A percentile compares a stretch with the other conserved stretches of the same genome.
phyloP scores from a whole-genome alignment of 2,113 vertebrate species.

The Entomyzon cyanotis region DNA sequence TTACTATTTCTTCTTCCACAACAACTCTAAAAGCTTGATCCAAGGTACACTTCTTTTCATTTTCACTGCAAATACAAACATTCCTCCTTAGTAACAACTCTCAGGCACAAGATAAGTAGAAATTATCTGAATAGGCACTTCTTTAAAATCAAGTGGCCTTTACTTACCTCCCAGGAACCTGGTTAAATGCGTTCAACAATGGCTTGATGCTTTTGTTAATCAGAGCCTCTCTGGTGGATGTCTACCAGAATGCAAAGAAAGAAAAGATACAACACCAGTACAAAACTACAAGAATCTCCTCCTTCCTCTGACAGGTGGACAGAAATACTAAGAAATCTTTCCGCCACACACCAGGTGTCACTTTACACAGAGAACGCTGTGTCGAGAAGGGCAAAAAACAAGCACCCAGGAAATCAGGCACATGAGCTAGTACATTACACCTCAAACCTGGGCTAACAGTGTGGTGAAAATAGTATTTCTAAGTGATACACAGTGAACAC shows the following conservation, averaged over 20 bases:
- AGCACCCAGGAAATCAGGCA: accelerated
- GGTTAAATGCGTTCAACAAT: conserved; percentile 82
- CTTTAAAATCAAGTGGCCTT: background rate
- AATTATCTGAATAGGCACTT: background rate
- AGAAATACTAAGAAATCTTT: background rate
- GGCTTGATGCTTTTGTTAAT: conserved; percentile 83
- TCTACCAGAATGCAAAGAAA: conserved; percentile 71
- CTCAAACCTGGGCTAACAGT: background rate
- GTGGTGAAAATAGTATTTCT: background rate
- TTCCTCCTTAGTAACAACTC: background rate
- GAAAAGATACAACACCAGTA: background rate
- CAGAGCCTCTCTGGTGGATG: conserved; percentile 83
- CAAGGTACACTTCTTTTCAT: conserved; percentile 94
- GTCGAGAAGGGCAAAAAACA: background rate
- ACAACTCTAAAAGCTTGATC: conserved; percentile 92
- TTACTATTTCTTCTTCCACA: conserved; percentile 95
- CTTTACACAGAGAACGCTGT: background rate
- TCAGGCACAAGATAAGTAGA: background rate
- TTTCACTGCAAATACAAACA: conserved; percentile 83
- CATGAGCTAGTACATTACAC: accelerated
- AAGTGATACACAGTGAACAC: accelerated
- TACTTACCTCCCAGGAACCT: conserved; percentile 89
- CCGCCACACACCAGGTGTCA: accelerated
- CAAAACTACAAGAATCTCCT: background rate
- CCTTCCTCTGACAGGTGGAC: background rate